Base-by-base conservation (phyloP, 2,888 invertebrate species). In the Cephus pygmeus region DNA sequence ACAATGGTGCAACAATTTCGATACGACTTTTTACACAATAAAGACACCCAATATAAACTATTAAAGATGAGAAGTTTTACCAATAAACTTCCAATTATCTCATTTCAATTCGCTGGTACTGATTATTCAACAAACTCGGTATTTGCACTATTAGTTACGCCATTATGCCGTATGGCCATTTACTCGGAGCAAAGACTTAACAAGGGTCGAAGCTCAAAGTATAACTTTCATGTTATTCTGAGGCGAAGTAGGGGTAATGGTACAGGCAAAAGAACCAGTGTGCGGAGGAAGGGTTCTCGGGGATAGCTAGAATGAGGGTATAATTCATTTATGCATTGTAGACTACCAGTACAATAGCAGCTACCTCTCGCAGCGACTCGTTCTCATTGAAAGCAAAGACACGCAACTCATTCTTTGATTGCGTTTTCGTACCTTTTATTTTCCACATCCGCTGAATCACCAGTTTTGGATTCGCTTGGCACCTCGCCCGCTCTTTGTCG, bases 151-250 rank as follows among this genome's bases (percentile, higher is more conserved):
- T 69, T 12, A 31, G 30, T 12, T 69, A 30, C 33, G 31, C 31
- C 69, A 69, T 69, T 69, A 15, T 69, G 69, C 31, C 30, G 12
- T 33, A 33, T 11, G 69, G 30, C 30, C 33, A 30, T 69, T 69
- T 33, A 33, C 71, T 80, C 77, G 81, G 79, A 82, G 79, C 76
- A 79, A 81, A 78, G 84, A 81, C 81, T 84, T 84, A 83, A 84
- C 84, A 82, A 84, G 84, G 81, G 82, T 83, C 79, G 81, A 82
- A 82, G 81, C 79, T 69, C 31, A 69, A 69, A 69, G 69, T 69
- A 15, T 40, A 40, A 40, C 40, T 40, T 40, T 40, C 40, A 40
- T 40, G 40, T 23, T 40, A 69, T 69, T 69, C 31, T 30, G 69
- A 40, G 15, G 15, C 40, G 6, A 40, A 40, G 40, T 40, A 40